Evolutionary conservation across 2,888 invertebrate species (phyloP).

Genomic region (Drosophila paracracens): DNA sequence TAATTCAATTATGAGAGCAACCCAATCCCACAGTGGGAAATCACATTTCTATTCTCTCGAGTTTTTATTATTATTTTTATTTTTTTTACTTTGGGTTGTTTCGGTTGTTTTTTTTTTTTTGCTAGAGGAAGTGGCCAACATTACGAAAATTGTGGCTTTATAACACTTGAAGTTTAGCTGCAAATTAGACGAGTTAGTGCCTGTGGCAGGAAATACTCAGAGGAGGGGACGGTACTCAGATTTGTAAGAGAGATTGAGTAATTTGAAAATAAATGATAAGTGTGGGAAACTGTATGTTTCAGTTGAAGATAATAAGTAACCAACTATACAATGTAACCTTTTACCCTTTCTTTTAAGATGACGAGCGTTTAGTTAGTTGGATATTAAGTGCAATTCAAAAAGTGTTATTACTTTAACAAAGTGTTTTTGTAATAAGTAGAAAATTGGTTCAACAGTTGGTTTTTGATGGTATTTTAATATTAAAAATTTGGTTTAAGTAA

Average conservation of each 20-base stretch:
- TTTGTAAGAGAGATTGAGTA: conserved; percentile 1
- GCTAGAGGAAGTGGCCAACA: conserved; percentile 29
- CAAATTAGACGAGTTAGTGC: conserved; percentile 35
- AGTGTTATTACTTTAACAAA: background rate
- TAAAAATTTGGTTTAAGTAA: background rate
- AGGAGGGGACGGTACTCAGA: conserved; percentile 3
- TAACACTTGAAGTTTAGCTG: conserved; percentile 17
- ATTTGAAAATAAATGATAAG: conserved; percentile 14
- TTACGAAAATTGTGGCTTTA: conserved; percentile 32
- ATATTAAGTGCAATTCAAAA: background rate
- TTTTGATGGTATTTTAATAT: background rate
- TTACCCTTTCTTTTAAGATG: background rate
- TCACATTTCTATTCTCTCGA: conserved; percentile 23
- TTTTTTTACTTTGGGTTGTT: background rate
- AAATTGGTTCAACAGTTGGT: background rate
- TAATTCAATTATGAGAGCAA: conserved; percentile 69
- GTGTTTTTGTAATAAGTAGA: background rate
- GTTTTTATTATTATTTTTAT: background rate
- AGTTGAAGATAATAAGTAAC: background rate
- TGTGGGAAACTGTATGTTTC: conserved; percentile 17
- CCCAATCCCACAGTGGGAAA: conserved; percentile 36
- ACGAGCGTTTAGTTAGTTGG: background rate
- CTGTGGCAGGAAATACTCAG: conserved; percentile 25
- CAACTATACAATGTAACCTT: background rate
- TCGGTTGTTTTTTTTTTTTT: background rate